phyloP scores from a whole-genome alignment of 2,113 vertebrate genomes.

The Colossoma macropomum region DNA sequence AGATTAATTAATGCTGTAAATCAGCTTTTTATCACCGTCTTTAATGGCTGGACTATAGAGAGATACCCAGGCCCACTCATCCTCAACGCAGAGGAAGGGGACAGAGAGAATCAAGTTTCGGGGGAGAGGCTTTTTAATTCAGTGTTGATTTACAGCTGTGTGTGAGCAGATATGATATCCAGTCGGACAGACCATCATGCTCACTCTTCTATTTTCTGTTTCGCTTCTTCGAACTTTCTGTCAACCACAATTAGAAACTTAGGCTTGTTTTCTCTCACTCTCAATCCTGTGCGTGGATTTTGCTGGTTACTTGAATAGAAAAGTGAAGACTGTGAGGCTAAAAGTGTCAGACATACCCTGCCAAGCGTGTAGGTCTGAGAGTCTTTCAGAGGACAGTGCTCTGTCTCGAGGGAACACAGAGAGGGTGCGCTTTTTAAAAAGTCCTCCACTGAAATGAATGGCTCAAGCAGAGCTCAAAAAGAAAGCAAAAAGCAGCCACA shows the following conservation, averaged over 20 bases:
- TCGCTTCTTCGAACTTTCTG: neutral
- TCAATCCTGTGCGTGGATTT: constrained; percentile 1
- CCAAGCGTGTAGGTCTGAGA: constrained; percentile 27
- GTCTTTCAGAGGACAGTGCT: constrained; percentile 5
- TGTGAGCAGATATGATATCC: constrained; percentile 57
- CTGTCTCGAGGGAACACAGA: constrained; percentile 10
- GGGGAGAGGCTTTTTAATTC: constrained; percentile 31
- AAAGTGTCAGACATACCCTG: constrained; percentile 46
- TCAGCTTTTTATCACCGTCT: constrained; percentile 48
- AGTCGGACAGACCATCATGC: constrained; percentile 11
- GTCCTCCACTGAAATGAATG: too few relatives aligned
- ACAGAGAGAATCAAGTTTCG: constrained; percentile 10
- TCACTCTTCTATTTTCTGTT: neutral
- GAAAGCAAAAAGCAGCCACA: too few relatives aligned
- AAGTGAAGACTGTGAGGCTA: neutral
- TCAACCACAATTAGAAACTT: neutral
- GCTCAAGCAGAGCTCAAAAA: too few relatives aligned
- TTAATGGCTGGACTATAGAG: constrained; percentile 38
- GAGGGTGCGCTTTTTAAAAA: neutral
- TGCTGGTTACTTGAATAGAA: constrained; percentile 39
- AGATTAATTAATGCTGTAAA: constrained; percentile 60
- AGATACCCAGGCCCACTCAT: constrained; percentile 17
- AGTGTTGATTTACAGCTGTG: constrained; percentile 36
- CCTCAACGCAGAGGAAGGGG: constrained; percentile 13
- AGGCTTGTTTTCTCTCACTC: neutral